Evolutionary conservation across 2,888 invertebrate species (phyloP).

Genomic region (Cerastis rubricosa): DNA sequence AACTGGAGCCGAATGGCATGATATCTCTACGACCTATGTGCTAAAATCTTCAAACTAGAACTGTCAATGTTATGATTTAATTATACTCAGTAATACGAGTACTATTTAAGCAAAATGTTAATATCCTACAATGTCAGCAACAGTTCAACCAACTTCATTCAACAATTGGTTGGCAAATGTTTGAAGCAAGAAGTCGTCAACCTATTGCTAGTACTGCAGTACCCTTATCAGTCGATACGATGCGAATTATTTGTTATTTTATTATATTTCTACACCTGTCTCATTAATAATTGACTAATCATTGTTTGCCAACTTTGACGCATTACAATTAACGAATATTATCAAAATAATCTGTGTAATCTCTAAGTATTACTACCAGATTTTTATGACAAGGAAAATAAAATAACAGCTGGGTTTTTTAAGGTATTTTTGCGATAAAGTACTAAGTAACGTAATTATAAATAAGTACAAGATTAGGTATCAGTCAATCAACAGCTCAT

Average conservation of each 20-base stretch:
- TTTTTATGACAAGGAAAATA: conserved; percentile 7
- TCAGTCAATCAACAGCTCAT: conserved; percentile 1
- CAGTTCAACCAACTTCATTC: neutral
- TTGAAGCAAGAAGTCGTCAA: neutral
- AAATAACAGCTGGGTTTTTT: neutral
- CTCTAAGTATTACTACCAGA: conserved; percentile 17
- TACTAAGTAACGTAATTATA: neutral
- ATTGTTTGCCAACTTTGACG: conserved; percentile 40
- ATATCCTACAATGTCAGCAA: neutral
- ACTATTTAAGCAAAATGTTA: neutral
- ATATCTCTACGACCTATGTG: neutral
- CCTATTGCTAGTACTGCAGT: neutral
- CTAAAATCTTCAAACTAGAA: neutral
- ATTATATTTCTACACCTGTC: conserved; percentile 5
- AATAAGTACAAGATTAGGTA: conserved; percentile 6
- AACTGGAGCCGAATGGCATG: neutral
- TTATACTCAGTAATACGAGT: neutral
- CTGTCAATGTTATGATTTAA: neutral
- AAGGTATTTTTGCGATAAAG: conserved; percentile 1
- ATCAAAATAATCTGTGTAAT: conserved; percentile 15
- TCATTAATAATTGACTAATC: neutral
- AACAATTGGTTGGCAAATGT: neutral
- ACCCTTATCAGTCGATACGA: neutral
- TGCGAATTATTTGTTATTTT: conserved; percentile 1
- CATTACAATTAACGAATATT: neutral